phyloP scores from a whole-genome alignment of 2,888 invertebrate genomes.

The Andrena chrysosceles region DNA sequence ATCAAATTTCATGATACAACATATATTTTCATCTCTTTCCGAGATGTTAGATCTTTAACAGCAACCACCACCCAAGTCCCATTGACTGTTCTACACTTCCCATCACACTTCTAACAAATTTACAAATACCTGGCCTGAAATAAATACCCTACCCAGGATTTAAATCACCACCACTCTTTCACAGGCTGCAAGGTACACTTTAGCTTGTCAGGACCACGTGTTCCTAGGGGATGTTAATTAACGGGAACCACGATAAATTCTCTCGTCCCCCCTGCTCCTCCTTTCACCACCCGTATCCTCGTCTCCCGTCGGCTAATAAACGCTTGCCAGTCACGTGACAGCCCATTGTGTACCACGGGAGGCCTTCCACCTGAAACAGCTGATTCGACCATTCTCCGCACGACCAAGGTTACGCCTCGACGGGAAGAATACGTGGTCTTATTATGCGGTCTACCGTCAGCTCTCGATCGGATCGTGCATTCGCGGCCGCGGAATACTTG shows the following conservation, averaged over 20 bases:
- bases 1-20: too few relatives aligned
- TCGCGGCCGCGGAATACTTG: conserved; percentile 30
- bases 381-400: conserved; percentile 71
- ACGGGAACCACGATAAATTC: conserved; percentile 45
- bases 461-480: conserved; percentile 34
- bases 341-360: conserved; percentile 70
- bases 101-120: too few relatives aligned
- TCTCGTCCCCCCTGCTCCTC: conserved; percentile 21
- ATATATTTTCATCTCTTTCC: too few relatives aligned
- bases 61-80: too few relatives aligned
- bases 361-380: conserved; percentile 71
- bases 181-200: conserved; percentile 1
- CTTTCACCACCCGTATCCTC: conserved; percentile 32
- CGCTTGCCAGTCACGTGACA: conserved; percentile 70
- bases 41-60: too few relatives aligned
- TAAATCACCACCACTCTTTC: conserved; percentile 13
- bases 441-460: conserved; percentile 39
- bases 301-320: conserved; percentile 65
- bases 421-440: conserved; percentile 58
- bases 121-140: too few relatives aligned
- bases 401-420: conserved; percentile 67
- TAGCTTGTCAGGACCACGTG: conserved; percentile 31
- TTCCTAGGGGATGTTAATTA: conserved; percentile 44
- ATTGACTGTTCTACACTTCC: too few relatives aligned
- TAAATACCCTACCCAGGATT: not conserved